Percentiles rank a stretch among this genome's conserved stretches.
These are phyloP conservation scores for Globodera ellingtonae DNA, from an alignment of 1,140 invertebrate genomes.

Conservation along the genomic window DNA sequence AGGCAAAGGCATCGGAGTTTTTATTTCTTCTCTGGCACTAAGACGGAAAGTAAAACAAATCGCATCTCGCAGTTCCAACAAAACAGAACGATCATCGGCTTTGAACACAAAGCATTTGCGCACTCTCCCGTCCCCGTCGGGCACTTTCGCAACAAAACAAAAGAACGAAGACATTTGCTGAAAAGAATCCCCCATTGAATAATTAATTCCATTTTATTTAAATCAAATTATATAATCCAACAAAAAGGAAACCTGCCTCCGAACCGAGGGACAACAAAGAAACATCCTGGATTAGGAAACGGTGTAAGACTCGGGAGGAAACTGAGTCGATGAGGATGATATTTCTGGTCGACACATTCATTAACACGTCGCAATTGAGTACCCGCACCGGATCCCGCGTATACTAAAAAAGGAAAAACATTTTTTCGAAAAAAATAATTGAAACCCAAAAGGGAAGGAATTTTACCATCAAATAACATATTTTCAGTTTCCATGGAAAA, in stretches of 20 bases:
- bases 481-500: too few relatives aligned
- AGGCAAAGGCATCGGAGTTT: conserved; percentile 18
- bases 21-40: conserved; percentile 1
- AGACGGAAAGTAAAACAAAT: conserved; percentile 34
- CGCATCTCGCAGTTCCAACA: conserved; percentile 23
- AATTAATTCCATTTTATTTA: too few relatives aligned
- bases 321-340: conserved; percentile 18
- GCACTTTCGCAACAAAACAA: conserved; percentile 27
- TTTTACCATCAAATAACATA: too few relatives aligned
- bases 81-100: conserved; percentile 14
- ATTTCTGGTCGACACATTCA: conserved; percentile 18
- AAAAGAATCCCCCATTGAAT: not conserved
- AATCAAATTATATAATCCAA: too few relatives aligned
- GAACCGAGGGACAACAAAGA: conserved; percentile 24
- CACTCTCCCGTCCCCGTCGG: not conserved
- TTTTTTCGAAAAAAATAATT: too few relatives aligned
- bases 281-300: conserved; percentile 22
- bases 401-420: conserved; percentile 8
- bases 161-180: conserved; percentile 25
- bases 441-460: too few relatives aligned
- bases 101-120: conserved; percentile 34
- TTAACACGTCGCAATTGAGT: not conserved
- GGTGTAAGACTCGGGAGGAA: not conserved
- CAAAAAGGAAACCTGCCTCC: conserved; percentile 16
- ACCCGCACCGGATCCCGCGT: not conserved